Evolutionary conservation across 2,113 vertebrate genomes (phyloP).

Genomic region (Phoxinus phoxinus): DNA sequence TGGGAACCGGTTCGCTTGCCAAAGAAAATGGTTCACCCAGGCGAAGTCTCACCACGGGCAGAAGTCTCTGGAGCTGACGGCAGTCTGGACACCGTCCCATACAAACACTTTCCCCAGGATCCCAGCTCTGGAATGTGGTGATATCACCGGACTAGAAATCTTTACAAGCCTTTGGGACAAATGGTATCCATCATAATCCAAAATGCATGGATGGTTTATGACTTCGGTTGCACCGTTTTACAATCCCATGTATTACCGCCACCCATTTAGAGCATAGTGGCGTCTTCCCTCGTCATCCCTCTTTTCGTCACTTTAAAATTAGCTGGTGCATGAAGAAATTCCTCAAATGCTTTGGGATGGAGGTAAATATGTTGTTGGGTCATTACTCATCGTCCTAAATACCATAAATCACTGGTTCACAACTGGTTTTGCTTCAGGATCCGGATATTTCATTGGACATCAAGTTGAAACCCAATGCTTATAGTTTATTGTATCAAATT

Average conservation of each 20-base stretch:
- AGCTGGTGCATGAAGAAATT: slow-evolving; percentile 1
- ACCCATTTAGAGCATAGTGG: slow-evolving; percentile 5
- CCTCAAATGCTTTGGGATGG: neutral
- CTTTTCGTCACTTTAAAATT: slow-evolving; percentile 12
- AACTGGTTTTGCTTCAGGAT: slow-evolving; percentile 1
- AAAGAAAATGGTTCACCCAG: slow-evolving; percentile 63
- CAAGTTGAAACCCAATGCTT: neutral
- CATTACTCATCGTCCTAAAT: neutral
- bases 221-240: slow-evolving; percentile 39
- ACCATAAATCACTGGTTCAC: neutral
- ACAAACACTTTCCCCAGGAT: slow-evolving; percentile 65
- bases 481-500: neutral
- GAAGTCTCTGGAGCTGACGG: slow-evolving; percentile 61
- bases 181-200: slow-evolving; percentile 66
- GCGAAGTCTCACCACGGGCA: slow-evolving; percentile 55
- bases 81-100: slow-evolving; percentile 66
- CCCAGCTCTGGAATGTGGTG: slow-evolving; percentile 56
- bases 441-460: neutral
- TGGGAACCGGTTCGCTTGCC: slow-evolving; percentile 46
- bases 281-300: neutral
- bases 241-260: slow-evolving; percentile 18
- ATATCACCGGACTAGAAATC: slow-evolving; percentile 66
- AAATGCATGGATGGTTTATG: slow-evolving; percentile 53
- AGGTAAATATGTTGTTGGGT: neutral
- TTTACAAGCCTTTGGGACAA: slow-evolving; percentile 61